Evolutionary conservation across 35 echinoderm and acorn worm genomes (phyloP), one percentile per base, ranked within the genome.

Genomic region (Lytechinus variegatus): DNA sequence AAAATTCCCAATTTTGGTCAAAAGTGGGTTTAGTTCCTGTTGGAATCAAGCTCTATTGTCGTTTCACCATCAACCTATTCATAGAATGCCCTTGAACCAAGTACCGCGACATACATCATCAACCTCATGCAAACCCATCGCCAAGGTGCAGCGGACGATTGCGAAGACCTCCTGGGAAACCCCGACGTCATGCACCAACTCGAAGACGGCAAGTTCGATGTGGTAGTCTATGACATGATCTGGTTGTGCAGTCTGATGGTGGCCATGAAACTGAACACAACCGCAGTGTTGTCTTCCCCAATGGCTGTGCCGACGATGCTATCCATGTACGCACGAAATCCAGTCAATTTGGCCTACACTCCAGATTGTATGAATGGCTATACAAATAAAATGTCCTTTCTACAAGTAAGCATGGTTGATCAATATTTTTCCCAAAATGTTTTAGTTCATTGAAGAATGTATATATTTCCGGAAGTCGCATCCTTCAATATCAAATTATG

Each of bases 141-240:
- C 1, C 54, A 93, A 27, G 92, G 92, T 13, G 9, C 27, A 0
- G 92, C 53, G 4, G 55, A 93, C 54, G 92, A 93, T n/a, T 93
- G 92, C 54, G 92, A 93, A 9, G 92, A 93, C 14, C 92, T 93
- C 12, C 53, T 93, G 0, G 13, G 13, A 27, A 93, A 93, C 52
- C 92, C 92, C 92, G 92, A 93, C 92, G 92, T 93, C 52, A 93
- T 93, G 92, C 92, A 21, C 92, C 92, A 54, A 27, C 92, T 93
- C 52, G 54, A 93, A 54, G 29, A 93, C 5, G 92, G 92, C 9
- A 93, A 93, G 10, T 93, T 57, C 53, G 53, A 54, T n/a, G 92
- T 93, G 0, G 92, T 93, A 13, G 27, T 93, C 92, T 54, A 53
- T 24, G 92, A 93, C 54, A 33, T 55, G n/a, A 57, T 93, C 13